Percentiles rank a stretch among this genome's conserved stretches.
phyloP scores from a whole-genome alignment of 2,797 vertebrate species.

The Ambastaia sidthimunki region DNA sequence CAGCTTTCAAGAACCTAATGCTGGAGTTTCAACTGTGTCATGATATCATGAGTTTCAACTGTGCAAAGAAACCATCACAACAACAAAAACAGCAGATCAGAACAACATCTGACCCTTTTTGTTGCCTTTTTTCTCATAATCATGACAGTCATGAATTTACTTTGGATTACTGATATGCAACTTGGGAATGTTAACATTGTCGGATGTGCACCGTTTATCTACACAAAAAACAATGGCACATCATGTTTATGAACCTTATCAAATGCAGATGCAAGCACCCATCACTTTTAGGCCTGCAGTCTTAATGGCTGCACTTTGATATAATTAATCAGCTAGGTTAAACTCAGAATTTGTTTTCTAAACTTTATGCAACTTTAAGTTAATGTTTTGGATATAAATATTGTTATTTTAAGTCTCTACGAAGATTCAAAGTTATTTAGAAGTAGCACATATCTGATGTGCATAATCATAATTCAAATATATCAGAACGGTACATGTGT shows the following conservation, averaged over 20 bases:
- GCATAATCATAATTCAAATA: neutral
- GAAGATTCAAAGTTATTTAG: neutral
- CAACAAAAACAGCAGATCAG: slow-evolving; percentile 61
- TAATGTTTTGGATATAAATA: neutral
- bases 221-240: neutral
- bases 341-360: too few relatives aligned
- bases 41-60: slow-evolving; percentile 46
- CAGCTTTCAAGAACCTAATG: slow-evolving; percentile 69
- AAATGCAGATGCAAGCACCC: neutral
- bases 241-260: slow-evolving; percentile 1
- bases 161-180: slow-evolving; percentile 80
- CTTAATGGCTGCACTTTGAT: too few relatives aligned
- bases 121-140: slow-evolving; percentile 75
- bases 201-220: neutral
- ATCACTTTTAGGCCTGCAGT: neutral
- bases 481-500: neutral
- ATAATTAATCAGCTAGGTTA: too few relatives aligned
- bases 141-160: slow-evolving; percentile 76
- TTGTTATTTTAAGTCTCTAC: too few relatives aligned
- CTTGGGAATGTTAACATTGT: slow-evolving; percentile 71
- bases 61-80: slow-evolving; percentile 58
- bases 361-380: too few relatives aligned
- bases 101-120: slow-evolving; percentile 69
- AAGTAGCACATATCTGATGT: neutral
- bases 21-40: slow-evolving; percentile 66